Percentiles rank a stretch among this genome's conserved stretches.
phyloP scores from a whole-genome alignment of 2,113 vertebrate species.

The Chascanopsetta lugubris region DNA sequence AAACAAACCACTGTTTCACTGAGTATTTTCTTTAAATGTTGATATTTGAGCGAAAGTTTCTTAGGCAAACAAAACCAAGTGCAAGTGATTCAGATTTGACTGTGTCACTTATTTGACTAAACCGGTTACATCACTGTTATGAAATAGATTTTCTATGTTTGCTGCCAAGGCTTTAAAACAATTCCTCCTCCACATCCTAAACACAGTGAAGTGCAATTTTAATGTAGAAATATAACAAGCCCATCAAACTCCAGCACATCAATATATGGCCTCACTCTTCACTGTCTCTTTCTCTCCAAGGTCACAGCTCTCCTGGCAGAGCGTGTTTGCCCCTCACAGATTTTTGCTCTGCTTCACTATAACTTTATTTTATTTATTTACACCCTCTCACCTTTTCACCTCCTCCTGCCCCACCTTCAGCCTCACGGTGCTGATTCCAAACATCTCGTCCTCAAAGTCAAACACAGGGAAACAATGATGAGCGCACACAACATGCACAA shows the following conservation, averaged over 20 bases:
- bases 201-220: background rate
- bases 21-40: too few relatives aligned
- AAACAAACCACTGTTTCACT: too few relatives aligned
- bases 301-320: background rate
- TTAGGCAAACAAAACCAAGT: background rate
- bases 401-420: conserved; percentile 5
- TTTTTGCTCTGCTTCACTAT: conserved; percentile 27
- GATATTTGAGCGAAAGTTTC: too few relatives aligned
- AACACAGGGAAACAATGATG: conserved; percentile 3
- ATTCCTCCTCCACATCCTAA: conserved; percentile 1
- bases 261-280: background rate
- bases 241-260: background rate
- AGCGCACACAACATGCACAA: background rate
- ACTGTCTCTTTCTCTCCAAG: conserved; percentile 24
- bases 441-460: conserved; percentile 22
- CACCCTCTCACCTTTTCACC: background rate
- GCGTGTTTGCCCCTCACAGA: background rate
- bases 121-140: background rate
- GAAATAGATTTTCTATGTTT: background rate
- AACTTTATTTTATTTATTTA: conserved; percentile 32
- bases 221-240: conserved; percentile 5
- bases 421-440: conserved; percentile 4
- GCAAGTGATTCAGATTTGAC: background rate
- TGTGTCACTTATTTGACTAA: background rate
- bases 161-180: background rate